These are phyloP conservation scores for Halichoerus grypus DNA, from an alignment of 2,113 vertebrate genomes.

Conservation along the genomic window DNA sequence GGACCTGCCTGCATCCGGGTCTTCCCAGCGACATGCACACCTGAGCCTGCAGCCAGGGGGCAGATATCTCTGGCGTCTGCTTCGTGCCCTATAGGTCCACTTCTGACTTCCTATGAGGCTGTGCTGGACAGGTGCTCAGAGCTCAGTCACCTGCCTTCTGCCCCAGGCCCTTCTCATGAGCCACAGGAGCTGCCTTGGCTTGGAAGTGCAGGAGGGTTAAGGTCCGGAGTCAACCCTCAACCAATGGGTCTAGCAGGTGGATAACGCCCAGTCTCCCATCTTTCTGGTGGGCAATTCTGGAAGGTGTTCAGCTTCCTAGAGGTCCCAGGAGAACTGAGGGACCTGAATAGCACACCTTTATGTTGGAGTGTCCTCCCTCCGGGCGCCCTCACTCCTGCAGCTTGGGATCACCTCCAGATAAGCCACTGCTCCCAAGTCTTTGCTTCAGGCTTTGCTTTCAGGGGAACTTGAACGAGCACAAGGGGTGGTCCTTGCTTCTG, in stretches of 20 bases:
- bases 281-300: not conserved
- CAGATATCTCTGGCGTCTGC: not conserved
- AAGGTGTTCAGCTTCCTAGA: not conserved
- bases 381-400: too few relatives aligned
- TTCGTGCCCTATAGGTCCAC: not conserved
- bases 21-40: not conserved
- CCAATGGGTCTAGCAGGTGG: not conserved
- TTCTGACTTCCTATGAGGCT: not conserved
- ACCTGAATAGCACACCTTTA: too few relatives aligned
- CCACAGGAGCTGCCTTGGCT: not conserved
- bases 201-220: not conserved
- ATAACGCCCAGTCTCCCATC: not conserved
- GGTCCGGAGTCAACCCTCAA: not conserved
- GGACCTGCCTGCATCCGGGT: not conserved
- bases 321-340: not conserved
- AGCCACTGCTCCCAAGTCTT: not conserved
- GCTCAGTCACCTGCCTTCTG: not conserved
- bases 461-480: not conserved
- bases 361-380: not conserved
- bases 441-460: not conserved
- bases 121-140: not conserved
- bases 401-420: not conserved
- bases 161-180: not conserved
- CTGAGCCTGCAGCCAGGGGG: not conserved
- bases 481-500: not conserved